Evolutionary conservation across 2,113 vertebrate species (phyloP).

Genomic region (Toxotes jaculatrix): DNA sequence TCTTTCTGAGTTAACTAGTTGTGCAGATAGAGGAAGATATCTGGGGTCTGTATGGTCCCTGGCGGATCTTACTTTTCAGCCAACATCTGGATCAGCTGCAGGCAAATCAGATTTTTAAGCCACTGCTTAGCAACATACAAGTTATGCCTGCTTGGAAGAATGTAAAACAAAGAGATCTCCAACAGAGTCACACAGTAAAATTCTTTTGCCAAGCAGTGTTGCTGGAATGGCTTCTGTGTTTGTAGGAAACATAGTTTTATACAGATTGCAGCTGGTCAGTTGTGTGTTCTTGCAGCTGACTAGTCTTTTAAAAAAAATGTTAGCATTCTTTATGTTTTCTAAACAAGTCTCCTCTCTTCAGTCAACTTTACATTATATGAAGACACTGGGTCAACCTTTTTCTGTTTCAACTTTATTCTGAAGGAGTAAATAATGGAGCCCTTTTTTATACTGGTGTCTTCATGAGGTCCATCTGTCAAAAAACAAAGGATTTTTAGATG

Average conservation of each 20-base stretch:
- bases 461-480: not conserved
- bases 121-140: conserved; percentile 55
- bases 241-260: conserved; percentile 30
- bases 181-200: conserved; percentile 52
- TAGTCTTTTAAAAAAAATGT: not conserved
- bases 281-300: conserved; percentile 11
- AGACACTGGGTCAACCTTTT: not conserved
- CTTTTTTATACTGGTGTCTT: not conserved
- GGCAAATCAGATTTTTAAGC: conserved; percentile 68
- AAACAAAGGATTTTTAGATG: too few relatives aligned
- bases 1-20: conserved; percentile 61
- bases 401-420: not conserved
- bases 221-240: conserved; percentile 38
- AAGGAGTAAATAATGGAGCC: too few relatives aligned
- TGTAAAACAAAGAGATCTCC: conserved; percentile 62
- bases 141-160: conserved; percentile 54
- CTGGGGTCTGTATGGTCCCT: conserved; percentile 11
- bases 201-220: conserved; percentile 20
- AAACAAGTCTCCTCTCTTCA: not conserved
- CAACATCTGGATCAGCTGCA: conserved; percentile 77
- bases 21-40: conserved; percentile 49
- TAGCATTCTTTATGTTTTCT: conserved; percentile 13
- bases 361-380: not conserved
- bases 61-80: conserved; percentile 32
- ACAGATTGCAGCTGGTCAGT: conserved; percentile 29